These are phyloP conservation scores for Carcina quercana DNA, from an alignment of 2,888 invertebrate species.

Conservation along the genomic window DNA sequence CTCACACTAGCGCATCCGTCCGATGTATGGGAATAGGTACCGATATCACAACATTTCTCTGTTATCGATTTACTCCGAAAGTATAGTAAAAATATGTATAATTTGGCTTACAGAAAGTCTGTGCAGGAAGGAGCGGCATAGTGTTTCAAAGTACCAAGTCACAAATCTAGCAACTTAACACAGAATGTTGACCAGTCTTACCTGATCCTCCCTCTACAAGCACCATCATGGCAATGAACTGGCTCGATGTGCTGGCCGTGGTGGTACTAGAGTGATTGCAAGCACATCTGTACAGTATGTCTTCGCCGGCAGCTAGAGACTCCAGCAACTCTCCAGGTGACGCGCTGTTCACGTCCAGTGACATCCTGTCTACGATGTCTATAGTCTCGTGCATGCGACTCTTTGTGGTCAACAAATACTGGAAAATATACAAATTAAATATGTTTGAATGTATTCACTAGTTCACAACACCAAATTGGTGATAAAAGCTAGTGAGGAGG, in stretches of 20 bases:
- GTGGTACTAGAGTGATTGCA: conserved; percentile 59
- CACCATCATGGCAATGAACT: conserved; percentile 70
- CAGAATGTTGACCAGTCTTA: too few relatives aligned
- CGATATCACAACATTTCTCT: too few relatives aligned
- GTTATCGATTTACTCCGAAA: too few relatives aligned
- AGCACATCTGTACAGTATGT: conserved; percentile 28
- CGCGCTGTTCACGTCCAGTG: conserved; percentile 32
- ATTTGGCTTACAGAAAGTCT: too few relatives aligned
- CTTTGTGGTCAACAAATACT: conserved; percentile 39
- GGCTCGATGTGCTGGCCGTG: conserved; percentile 64
- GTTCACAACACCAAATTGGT: neutral
- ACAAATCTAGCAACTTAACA: too few relatives aligned
- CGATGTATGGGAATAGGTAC: too few relatives aligned
- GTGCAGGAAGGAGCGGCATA: too few relatives aligned
- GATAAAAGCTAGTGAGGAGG: too few relatives aligned
- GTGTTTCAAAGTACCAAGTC: too few relatives aligned
- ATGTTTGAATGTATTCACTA: neutral
- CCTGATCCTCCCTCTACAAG: conserved; percentile 55
- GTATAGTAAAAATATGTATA: too few relatives aligned
- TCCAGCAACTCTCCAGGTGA: conserved; percentile 34
- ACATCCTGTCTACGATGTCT: conserved; percentile 34
- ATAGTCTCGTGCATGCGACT: conserved; percentile 33
- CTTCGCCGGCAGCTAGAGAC: conserved; percentile 30
- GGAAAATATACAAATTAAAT: conserved; percentile 15
- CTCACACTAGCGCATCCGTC: too few relatives aligned